phyloP scores from a whole-genome alignment of 2,797 vertebrate genomes.

The Rhinatrema bivittatum region DNA sequence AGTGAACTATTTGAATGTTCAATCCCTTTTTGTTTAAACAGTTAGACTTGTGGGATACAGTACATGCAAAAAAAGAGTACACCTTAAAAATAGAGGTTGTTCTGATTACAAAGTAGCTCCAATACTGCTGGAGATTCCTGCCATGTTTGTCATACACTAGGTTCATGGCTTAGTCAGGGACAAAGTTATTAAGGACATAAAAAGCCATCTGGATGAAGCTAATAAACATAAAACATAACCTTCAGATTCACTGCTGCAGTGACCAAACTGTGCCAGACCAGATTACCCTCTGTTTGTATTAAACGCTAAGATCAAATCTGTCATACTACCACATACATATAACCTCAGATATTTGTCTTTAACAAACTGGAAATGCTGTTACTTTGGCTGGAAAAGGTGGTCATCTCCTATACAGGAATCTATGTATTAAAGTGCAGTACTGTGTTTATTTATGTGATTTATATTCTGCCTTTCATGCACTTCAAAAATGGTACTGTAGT shows the following conservation, averaged over 20 bases:
- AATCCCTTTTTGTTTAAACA: too few species aligned
- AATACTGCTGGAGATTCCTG: slow-evolving; percentile 61
- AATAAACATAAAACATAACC: slow-evolving; percentile 76
- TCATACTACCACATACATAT: slow-evolving; percentile 9
- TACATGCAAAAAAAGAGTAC: slow-evolving; percentile 16
- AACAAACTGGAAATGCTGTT: slow-evolving; percentile 16
- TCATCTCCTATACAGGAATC: slow-evolving; percentile 18
- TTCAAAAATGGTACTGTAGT: too few species aligned
- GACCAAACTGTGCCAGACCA: slow-evolving; percentile 56
- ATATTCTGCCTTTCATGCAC: too few species aligned
- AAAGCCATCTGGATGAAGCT: slow-evolving; percentile 72
- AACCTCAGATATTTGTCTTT: slow-evolving; percentile 18
- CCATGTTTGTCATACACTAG: slow-evolving; percentile 62
- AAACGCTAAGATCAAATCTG: slow-evolving; percentile 35
- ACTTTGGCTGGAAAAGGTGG: slow-evolving; percentile 6
- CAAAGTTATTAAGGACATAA: slow-evolving; percentile 79
- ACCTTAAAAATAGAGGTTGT: slow-evolving; percentile 1
- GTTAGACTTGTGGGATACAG: too few species aligned
- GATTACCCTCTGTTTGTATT: slow-evolving; percentile 56
- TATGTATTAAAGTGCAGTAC: too few species aligned
- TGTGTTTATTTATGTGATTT: too few species aligned
- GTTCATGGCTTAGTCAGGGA: slow-evolving; percentile 75
- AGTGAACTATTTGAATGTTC: too few species aligned
- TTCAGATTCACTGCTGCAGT: slow-evolving; percentile 60
- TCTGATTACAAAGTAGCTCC: slow-evolving; percentile 33